These are phyloP conservation scores for Merops nubicus DNA, from an alignment of 2,113 vertebrate species.

Conservation along the genomic window DNA sequence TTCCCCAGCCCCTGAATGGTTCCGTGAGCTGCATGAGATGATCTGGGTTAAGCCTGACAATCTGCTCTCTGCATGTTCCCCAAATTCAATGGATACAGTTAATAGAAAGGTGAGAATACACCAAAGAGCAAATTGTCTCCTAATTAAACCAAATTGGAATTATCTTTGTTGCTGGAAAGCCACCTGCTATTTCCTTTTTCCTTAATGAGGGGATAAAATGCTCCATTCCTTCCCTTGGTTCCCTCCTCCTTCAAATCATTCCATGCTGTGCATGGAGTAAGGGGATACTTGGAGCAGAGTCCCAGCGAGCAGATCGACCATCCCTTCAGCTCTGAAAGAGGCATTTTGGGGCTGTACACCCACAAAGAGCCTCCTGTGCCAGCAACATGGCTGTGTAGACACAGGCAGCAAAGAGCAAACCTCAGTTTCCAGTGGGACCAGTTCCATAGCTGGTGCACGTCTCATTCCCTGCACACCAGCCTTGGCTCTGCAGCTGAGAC, in stretches of 20 bases:
- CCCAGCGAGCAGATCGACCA: background rate
- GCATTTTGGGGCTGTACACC: background rate
- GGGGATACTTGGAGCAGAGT: background rate
- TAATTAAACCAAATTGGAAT: background rate
- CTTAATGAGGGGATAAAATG: background rate
- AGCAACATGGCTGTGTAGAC: rapidly evolving
- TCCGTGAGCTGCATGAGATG: background rate
- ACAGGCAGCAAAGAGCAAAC: background rate
- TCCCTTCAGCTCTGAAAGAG: background rate
- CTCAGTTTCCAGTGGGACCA: rapidly evolving
- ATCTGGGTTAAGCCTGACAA: background rate
- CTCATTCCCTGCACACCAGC: rapidly evolving
- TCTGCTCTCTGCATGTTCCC: background rate
- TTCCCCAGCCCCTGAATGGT: background rate
- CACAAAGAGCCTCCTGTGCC: background rate
- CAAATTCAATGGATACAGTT: background rate
- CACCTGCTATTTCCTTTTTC: background rate
- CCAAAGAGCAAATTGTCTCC: background rate
- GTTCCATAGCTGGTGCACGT: background rate
- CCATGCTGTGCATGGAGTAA: rapidly evolving
- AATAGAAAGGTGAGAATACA: background rate
- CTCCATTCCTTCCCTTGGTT: background rate
- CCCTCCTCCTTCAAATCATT: background rate
- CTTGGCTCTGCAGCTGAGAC: background rate
- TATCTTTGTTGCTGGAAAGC: background rate